phyloP scores from a whole-genome alignment of 1,140 invertebrate species.

The Drosophila nigromelanica region DNA sequence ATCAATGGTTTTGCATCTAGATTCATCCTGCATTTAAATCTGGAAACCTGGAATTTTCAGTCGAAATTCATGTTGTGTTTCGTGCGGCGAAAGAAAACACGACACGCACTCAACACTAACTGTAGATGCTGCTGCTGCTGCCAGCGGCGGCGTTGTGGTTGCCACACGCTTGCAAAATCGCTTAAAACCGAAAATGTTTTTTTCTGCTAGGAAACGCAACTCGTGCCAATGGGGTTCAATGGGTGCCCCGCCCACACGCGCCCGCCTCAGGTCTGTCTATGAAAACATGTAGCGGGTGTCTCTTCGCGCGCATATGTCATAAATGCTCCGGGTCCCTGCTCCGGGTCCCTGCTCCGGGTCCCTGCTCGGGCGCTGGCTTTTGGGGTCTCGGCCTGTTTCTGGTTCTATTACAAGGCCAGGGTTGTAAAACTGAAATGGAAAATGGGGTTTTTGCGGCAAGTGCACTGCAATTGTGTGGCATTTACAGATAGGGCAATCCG shows the following conservation, averaged over 20 bases:
- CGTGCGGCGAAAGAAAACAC: too few species aligned
- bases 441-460: slow-evolving; percentile 69
- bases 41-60: too few species aligned
- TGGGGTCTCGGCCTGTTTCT: slow-evolving; percentile 42
- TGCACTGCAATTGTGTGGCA: slow-evolving; percentile 71
- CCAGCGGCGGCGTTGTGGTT: slow-evolving; percentile 9
- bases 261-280: neutral
- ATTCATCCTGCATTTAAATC: too few species aligned
- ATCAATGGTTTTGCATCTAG: too few species aligned
- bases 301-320: slow-evolving; percentile 69
- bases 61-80: too few species aligned
- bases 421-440: slow-evolving; percentile 66
- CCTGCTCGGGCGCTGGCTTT: slow-evolving; percentile 8
- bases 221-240: slow-evolving; percentile 32
- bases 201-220: slow-evolving; percentile 16
- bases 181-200: slow-evolving; percentile 59
- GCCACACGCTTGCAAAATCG: slow-evolving; percentile 55
- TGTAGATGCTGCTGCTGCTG: slow-evolving; percentile 32
- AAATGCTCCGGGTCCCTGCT: slow-evolving; percentile 46
- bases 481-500: slow-evolving; percentile 55
- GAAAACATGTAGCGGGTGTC: slow-evolving; percentile 4
- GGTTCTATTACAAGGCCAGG: slow-evolving; percentile 36
- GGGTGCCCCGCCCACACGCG: neutral
- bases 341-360: slow-evolving; percentile 30
- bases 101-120: too few species aligned